Base-by-base conservation (phyloP, 2,797 vertebrate species). In the Centropyge bicolor region DNA sequence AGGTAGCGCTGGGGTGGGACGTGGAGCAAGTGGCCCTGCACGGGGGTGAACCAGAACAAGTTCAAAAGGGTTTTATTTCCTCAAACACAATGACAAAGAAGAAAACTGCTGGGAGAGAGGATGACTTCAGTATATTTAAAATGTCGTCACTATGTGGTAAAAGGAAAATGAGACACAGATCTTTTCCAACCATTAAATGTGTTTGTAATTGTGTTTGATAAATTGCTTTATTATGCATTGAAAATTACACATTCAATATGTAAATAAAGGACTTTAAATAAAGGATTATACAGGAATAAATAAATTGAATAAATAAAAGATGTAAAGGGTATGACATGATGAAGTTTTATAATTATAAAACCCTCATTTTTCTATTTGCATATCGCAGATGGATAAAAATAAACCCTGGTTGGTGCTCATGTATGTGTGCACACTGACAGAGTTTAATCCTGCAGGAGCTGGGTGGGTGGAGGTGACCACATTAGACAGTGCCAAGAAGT, bases 61-160 rank as follows among this genome's bases (percentile, higher is more conserved):
- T 91, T 91, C 84, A 86, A 89, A 91, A 88, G 81, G 82, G 51
- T 86, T 87, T 86, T 70, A 86, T 81, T 73, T 82, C 52, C 64
- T 70, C 65, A 78, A 89, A 84, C 68, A 87, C 68, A 31, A 74
- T 46, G 71, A 81, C 70, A 67, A 72, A 82, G 70, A 63, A 49
- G 49, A 51, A 54, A 36, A 43, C 67, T 31, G 70, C 17, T 24
- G 63, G 46, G 24, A 71, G 57, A 76, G 55, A 49, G 67, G 70
- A 68, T 72, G 24, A 82, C 60, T 78, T 81, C 66, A 79, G 46
- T 38, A 49, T 22, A 67, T 80, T 78, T 74, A 65, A 75, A 17
- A 62, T 63, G 54, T 36, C 0, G 11, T 78, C 76, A 5, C 8
- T 36, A 43, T 65, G 19, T 16, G 40, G 68, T 45, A 60, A 45